Evolutionary conservation across 2,888 invertebrate species (phyloP).

Genomic region (Bembecia ichneumoniformis): DNA sequence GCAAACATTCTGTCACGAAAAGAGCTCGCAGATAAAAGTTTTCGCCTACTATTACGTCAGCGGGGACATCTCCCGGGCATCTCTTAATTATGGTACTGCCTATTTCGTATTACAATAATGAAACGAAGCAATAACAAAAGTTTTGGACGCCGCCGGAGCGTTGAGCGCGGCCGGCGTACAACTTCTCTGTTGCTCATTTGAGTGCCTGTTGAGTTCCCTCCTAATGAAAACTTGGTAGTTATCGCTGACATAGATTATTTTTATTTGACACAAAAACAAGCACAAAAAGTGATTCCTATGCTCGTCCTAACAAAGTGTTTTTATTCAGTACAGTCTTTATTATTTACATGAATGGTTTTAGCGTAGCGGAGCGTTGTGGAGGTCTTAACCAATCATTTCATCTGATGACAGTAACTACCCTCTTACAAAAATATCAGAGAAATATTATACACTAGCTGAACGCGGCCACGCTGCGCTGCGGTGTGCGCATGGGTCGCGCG

Average conservation of each 20-base stretch:
- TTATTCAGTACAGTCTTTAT: too few species aligned
- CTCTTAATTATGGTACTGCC: constrained; percentile 67
- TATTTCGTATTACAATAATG: constrained; percentile 71
- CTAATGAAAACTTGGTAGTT: constrained; percentile 67
- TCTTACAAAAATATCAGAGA: too few species aligned
- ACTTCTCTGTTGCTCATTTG: constrained; percentile 57
- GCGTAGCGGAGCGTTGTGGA: too few species aligned
- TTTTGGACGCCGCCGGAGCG: constrained; percentile 34
- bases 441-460: too few species aligned
- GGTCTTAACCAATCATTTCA: too few species aligned
- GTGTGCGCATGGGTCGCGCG: too few species aligned
- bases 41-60: constrained; percentile 53
- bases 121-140: constrained; percentile 70
- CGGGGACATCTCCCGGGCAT: constrained; percentile 55
- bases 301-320: too few species aligned
- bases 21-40: constrained; percentile 54
- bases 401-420: too few species aligned
- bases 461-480: too few species aligned
- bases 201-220: constrained; percentile 59
- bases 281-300: constrained; percentile 16
- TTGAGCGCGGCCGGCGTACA: constrained; percentile 47
- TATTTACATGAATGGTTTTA: too few species aligned
- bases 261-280: constrained; percentile 40
- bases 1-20: constrained; percentile 50
- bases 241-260: constrained; percentile 47